These are phyloP conservation scores for Heteronetta atricapilla DNA, from an alignment of 2,113 vertebrate species.

Conservation along the genomic window DNA sequence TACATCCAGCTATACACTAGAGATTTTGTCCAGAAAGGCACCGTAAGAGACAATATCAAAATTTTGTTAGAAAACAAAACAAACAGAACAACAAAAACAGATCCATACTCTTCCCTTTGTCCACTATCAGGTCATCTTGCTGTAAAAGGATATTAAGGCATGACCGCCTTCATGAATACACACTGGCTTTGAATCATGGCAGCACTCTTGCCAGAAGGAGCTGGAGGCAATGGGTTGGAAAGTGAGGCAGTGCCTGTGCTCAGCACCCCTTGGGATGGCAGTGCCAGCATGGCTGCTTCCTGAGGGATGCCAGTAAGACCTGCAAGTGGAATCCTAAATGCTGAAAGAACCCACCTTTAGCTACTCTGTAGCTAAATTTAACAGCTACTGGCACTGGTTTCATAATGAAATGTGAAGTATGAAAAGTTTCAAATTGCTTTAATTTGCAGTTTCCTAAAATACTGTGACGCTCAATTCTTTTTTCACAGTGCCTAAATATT, in stretches of 20 bases:
- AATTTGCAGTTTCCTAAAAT: not conserved
- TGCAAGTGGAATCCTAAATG: not conserved
- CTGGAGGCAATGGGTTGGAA: not conserved
- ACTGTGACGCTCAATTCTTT: not conserved
- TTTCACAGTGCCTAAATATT: not conserved
- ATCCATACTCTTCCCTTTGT: too few species aligned
- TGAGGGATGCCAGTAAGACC: not conserved
- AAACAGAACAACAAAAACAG: too few species aligned
- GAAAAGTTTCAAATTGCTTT: not conserved
- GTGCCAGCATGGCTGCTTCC: not conserved
- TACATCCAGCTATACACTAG: too few species aligned
- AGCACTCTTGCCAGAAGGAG: not conserved
- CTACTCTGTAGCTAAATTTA: not conserved
- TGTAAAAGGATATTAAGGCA: too few species aligned
- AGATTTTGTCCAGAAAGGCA: too few species aligned
- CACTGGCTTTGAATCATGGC: not conserved
- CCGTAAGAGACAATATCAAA: too few species aligned
- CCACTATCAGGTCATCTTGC: too few species aligned
- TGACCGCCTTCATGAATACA: not conserved
- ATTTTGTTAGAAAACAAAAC: too few species aligned
- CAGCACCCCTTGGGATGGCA: not conserved
- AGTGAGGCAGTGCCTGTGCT: not conserved
- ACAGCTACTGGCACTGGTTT: not conserved
- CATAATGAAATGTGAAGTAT: not conserved
- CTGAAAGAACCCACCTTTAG: not conserved